Percentiles rank a stretch among this genome's conserved stretches.
Conservation (phyloP, 2,113 vertebrate genomes). For the Asarcornis scutulata region DNA sequence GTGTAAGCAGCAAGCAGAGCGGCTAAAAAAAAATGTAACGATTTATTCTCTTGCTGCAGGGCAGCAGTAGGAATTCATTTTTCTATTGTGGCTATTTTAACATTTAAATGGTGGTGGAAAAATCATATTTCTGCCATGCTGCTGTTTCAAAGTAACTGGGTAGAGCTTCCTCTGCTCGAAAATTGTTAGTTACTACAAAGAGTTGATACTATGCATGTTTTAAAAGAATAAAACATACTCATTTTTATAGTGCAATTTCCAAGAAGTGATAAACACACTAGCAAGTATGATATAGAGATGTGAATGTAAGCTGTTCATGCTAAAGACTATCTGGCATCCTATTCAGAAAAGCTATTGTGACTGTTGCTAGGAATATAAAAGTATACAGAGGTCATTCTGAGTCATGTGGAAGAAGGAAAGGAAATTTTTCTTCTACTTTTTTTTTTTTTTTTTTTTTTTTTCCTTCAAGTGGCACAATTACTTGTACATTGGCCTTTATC, state of each 20-base stretch:
- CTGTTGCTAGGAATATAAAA: background rate
- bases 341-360: background rate
- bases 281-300: background rate
- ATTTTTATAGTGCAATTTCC: background rate
- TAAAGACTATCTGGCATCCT: background rate
- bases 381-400: background rate
- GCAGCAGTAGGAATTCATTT: background rate
- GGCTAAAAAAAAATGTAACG: background rate
- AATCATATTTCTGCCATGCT: background rate
- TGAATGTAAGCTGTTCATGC: background rate
- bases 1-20: background rate
- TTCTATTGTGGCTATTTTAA: background rate
- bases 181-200: background rate
- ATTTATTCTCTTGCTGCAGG: background rate
- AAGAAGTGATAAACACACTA: background rate
- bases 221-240: conserved; percentile 3
- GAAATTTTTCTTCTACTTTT: background rate
- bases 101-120: background rate
- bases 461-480: background rate
- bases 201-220: background rate
- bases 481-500: background rate
- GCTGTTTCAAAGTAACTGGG: background rate
- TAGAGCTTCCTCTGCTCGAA: background rate
- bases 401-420: background rate
- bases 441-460: background rate